Evolutionary conservation across 2,113 vertebrate species (phyloP), one percentile per base, ranked within the genome.

Genomic region (Cepphus grylle): DNA sequence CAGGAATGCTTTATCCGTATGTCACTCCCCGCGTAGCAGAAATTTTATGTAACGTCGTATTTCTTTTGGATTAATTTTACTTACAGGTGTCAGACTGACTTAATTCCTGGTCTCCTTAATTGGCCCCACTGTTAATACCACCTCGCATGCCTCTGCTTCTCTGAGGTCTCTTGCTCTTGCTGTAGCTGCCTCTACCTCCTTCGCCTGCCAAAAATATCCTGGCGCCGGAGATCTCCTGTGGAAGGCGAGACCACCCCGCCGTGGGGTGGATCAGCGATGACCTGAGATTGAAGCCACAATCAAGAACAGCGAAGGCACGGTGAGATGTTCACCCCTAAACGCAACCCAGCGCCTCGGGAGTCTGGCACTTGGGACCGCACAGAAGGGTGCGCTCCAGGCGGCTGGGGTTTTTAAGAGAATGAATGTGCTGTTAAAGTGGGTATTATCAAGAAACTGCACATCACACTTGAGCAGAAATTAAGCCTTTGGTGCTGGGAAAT

Each of bases 251-350:
- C 20, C 38, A 12, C 29, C 27, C 11, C 0, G 2, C 3, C 1
- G 3, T 5, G 18, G 2, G 0, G 7, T 0, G 2, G 49, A 18
- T 40, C n/a, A 12, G 73, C 2, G 2, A 34, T 0, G 6, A 65
- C 47, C 50, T 3, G n/a, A 43, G 53, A 36, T 0, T 9, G 63
- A 62, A 76, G 40, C 17, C n/a, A 43, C 16, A 29, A 9, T 45
- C 40, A 22, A 53, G 30, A 66, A 9, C 23, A 43, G 52, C 3
- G 1, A n/a, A 45, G 15, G 12, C 11, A 38, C 1, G 0, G 13
- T 1, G 2, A 71, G 65, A 5, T 6, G 16, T 6, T 81, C 36
- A 5, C 20, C 47, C 42, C 36, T 18, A 8, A 25, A 49, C 2
- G 0, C 34, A 9, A 9, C 15, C 30, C 0, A 6, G 30, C 50